Evolutionary conservation across 2,797 vertebrate species (phyloP), one percentile per base, ranked within the genome.

Genomic region (Tragelaphus eurycerus): DNA sequence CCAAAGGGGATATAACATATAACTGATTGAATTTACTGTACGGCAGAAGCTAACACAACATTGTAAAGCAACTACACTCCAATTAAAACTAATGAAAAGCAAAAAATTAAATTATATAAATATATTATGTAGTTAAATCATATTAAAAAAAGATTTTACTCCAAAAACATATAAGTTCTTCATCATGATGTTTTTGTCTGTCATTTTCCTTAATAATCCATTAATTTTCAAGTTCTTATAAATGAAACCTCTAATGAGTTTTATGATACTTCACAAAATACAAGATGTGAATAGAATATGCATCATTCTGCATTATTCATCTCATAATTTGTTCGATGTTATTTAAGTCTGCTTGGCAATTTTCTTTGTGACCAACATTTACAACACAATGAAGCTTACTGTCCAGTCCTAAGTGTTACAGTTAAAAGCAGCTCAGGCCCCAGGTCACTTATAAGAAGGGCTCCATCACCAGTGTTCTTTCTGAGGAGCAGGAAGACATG

Each of bases 251-350:
- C n/a, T n/a, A n/a, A n/a, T n/a, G n/a, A n/a, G n/a, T n/a, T n/a
- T n/a, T n/a, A n/a, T n/a, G n/a, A n/a, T n/a, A n/a, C 0, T 6
- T 74, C 34, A 43, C 0, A 0, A 74, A 43, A 13, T 13, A 38
- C 67, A 38, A 71, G 67, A 5, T 43, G 11, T 74, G 67, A 38
- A 23, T 25, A 74, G 67, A 38, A 74, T 13, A 74, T 74, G 67
- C 5, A 25, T 43, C 34, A 38, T 10, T 74, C 10, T 13, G 21
- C 34, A 38, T 38, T 74, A 74, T 43, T 43, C 67, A 13, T 13
- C 21, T 74, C 67, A 38, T 74, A 74, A 25, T 74, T 74, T 74
- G 11, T 43, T 71, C 67, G 12, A 4, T 67, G 2, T 74, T 74
- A 43, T 23, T 43, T 74, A 74, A 67, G 67, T 23, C 21, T 12